phyloP scores from a whole-genome alignment of 2,113 vertebrate genomes.

The Triplophysa dalaica region DNA sequence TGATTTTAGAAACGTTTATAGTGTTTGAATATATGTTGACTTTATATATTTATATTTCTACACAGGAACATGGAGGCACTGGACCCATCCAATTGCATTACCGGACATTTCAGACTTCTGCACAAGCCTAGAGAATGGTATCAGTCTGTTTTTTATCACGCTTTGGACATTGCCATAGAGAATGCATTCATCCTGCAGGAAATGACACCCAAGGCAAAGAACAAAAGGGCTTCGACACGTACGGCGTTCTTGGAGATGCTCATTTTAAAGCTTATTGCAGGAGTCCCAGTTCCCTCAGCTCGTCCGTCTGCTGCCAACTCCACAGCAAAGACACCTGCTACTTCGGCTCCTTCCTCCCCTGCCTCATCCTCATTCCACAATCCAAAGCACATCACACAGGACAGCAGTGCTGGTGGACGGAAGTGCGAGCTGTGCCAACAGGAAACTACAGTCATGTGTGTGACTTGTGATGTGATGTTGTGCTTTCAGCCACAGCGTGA shows the following conservation, averaged over 20 bases:
- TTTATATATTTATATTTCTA: neutral
- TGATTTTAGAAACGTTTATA: neutral
- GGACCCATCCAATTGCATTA: neutral
- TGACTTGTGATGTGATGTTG: neutral
- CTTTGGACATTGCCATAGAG: constrained; percentile 24
- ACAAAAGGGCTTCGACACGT: neutral
- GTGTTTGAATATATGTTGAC: too few relatives aligned
- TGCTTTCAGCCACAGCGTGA: constrained; percentile 6
- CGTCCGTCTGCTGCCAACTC: too few relatives aligned
- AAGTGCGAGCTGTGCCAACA: neutral
- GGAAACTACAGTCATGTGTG: neutral
- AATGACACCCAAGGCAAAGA: neutral
- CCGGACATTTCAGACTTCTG: neutral
- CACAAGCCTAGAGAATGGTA: constrained; percentile 25
- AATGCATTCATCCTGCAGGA: constrained; percentile 35
- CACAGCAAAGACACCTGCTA: neutral
- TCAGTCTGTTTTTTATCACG: constrained; percentile 25
- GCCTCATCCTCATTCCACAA: neutral
- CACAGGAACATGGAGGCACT: neutral
- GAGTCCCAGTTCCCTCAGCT: neutral
- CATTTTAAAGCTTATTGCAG: neutral
- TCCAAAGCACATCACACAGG: neutral
- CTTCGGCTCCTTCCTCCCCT: neutral
- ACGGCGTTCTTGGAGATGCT: neutral
- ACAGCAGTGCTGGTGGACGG: neutral